A percentile compares a stretch with the other conserved stretches of the same genome.
phyloP scores from a whole-genome alignment of 1,140 invertebrate species.

The Nixonia krombeini region DNA sequence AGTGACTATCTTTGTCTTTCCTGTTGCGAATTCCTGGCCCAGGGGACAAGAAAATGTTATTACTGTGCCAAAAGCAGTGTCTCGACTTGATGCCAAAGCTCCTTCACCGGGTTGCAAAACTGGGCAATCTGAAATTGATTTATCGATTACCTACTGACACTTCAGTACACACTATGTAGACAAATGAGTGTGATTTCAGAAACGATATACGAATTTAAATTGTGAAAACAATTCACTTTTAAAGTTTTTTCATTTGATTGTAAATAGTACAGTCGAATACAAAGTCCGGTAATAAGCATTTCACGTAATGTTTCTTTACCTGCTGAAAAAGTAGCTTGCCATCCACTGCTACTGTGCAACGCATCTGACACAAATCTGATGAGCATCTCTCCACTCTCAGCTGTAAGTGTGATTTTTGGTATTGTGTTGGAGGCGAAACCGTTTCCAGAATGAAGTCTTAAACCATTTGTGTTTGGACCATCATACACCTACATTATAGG shows the following conservation, averaged over 20 bases:
- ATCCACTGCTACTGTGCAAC: conserved; percentile 84
- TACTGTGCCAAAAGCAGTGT: conserved; percentile 91
- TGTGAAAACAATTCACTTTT: not conserved
- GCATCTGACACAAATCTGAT: conserved; percentile 91
- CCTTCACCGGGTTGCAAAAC: conserved; percentile 85
- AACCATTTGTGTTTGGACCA: conserved; percentile 85
- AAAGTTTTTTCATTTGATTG: not conserved
- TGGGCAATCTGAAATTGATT: conserved; percentile 84
- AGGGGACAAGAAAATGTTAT: conserved; percentile 92
- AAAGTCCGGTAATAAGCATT: no score
- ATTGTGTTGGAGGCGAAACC: conserved; percentile 87
- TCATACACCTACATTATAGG: conserved; percentile 92
- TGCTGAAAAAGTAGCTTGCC: conserved; percentile 93
- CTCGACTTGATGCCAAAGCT: conserved; percentile 90
- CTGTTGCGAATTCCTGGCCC: conserved; percentile 95
- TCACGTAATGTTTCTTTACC: no score
- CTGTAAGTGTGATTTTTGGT: conserved; percentile 91
- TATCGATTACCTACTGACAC: no score
- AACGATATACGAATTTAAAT: no score
- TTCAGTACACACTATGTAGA: no score
- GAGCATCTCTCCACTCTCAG: conserved; percentile 92
- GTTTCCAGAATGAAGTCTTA: conserved; percentile 88
- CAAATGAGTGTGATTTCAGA: no score
- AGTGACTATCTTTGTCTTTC: conserved; percentile 85
- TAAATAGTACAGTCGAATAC: no score